These are phyloP conservation scores for Brachionus rubens DNA, from an alignment of 1,140 invertebrate species.

Conservation along the genomic window DNA sequence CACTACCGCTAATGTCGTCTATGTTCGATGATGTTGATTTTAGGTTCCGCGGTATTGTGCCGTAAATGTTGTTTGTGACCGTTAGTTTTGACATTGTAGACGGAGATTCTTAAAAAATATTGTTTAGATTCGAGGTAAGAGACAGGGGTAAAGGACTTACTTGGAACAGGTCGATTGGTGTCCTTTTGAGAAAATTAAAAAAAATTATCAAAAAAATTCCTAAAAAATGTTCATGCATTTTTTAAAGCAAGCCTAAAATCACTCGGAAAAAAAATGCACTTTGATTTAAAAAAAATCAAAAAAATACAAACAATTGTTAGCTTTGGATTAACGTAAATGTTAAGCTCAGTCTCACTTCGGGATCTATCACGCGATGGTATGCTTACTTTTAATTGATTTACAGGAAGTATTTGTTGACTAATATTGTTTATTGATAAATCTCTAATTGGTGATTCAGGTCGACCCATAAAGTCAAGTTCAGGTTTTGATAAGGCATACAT, in stretches of 20 bases:
- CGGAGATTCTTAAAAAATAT: neutral
- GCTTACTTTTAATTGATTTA: slow-evolving; percentile 45
- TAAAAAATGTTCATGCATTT: neutral
- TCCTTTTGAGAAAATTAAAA: slow-evolving; percentile 11
- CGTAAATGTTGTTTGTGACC: neutral
- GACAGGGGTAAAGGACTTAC: no score
- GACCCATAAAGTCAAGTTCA: slow-evolving; percentile 2
- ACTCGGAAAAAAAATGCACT: neutral
- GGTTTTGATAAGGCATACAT: slow-evolving; percentile 11
- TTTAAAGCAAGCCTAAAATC: neutral
- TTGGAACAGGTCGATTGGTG: slow-evolving; percentile 6
- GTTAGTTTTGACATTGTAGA: slow-evolving; percentile 4
- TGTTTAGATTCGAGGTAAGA: no score
- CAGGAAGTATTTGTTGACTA: slow-evolving; percentile 44
- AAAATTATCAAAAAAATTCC: neutral
- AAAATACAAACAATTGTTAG: slow-evolving; percentile 34
- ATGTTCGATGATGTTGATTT: slow-evolving; percentile 9
- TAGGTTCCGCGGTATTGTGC: slow-evolving; percentile 23
- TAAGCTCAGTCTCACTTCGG: slow-evolving; percentile 41
- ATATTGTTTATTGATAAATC: neutral
- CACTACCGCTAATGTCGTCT: slow-evolving; percentile 34
- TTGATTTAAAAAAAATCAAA: neutral
- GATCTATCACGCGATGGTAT: slow-evolving; percentile 45
- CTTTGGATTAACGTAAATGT: slow-evolving; percentile 40
- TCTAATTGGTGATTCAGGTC: slow-evolving; percentile 2